phyloP scores from a whole-genome alignment of 2,888 invertebrate genomes.

The Abrostola triplasia region DNA sequence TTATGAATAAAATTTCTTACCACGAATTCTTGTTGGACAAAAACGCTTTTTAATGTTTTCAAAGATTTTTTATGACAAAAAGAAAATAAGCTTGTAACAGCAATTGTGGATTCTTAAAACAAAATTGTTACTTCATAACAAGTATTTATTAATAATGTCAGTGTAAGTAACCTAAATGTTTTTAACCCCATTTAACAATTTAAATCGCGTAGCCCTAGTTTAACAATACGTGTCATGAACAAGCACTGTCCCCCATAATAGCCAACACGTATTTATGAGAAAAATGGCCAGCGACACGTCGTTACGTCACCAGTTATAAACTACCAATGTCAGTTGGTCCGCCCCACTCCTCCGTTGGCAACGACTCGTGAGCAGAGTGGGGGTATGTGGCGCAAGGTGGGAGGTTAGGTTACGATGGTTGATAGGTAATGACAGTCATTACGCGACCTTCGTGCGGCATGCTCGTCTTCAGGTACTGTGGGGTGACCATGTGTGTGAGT shows the following conservation, averaged over 20 bases:
- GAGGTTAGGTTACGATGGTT: conserved; percentile 52
- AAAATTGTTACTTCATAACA: conserved; percentile 3
- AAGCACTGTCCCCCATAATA: conserved; percentile 34
- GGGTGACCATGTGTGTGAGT: conserved; percentile 23
- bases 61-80: no score
- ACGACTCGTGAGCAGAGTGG: conserved; percentile 7
- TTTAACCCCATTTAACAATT: conserved; percentile 23
- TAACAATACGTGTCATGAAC: conserved; percentile 42
- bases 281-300: conserved; percentile 41
- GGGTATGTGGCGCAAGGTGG: conserved; percentile 15
- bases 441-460: conserved; percentile 69
- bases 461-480: conserved; percentile 57
- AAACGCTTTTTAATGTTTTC: no score
- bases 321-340: conserved; percentile 36
- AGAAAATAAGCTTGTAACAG: no score
- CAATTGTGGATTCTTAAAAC: no score
- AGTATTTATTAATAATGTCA: background rate
- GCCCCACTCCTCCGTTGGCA: conserved; percentile 2
- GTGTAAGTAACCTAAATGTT: conserved; percentile 13
- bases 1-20: no score
- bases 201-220: conserved; percentile 20
- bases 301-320: conserved; percentile 28
- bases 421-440: conserved; percentile 73
- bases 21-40: background rate
- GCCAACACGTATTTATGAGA: conserved; percentile 43